Evolutionary conservation across 53 echinoderm and acorn worm genomes (phyloP), one percentile per base, ranked within the genome.

Genomic region (Echinarachnius parma): DNA sequence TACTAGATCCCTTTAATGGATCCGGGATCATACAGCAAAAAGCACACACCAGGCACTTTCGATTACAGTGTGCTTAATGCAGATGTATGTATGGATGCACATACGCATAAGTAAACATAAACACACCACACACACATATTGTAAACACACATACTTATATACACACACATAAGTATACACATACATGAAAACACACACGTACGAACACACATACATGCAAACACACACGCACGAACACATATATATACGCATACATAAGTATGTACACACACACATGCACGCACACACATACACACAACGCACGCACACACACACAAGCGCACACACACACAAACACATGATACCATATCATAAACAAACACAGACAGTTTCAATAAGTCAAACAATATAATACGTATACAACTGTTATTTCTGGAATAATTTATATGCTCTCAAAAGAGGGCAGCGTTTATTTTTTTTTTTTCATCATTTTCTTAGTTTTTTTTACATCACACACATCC

Each of bases 401-500:
- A 54, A 18, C 55, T 10, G 9, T n/a, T n/a, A 59, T 22, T 59
- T 75, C 46, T 59, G 44, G 60, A 75, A 59, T 75, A 60, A 33
- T 60, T 44, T 59, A 13, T 16, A 11, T 45, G 4, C 76, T 45
- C 59, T 58, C 36, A 34, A 59, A 59, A 59, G 11, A n/a, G 34
- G 74, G 46, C 34, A 13, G 9, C 34, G 11, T 66, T 66, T 66
- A 48, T 48, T 66, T 44, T 22, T 66, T 53, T 69, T 69, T 50
- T 33, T 69, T 69, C 22, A 13, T 53, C 13, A 8, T 30, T 27
- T 66, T 25, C 47, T 66, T 66, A 28, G 28, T 48, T 66, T 31
- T 66, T 66, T 46, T 47, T 66, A 48, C 46, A 28, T 69, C 70
- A 69, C 70, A 69, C 70, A 69, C 70, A 69, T 69, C 53, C 53